These are phyloP conservation scores for Agelastica alni DNA, from an alignment of 2,888 invertebrate species.

Conservation along the genomic window DNA sequence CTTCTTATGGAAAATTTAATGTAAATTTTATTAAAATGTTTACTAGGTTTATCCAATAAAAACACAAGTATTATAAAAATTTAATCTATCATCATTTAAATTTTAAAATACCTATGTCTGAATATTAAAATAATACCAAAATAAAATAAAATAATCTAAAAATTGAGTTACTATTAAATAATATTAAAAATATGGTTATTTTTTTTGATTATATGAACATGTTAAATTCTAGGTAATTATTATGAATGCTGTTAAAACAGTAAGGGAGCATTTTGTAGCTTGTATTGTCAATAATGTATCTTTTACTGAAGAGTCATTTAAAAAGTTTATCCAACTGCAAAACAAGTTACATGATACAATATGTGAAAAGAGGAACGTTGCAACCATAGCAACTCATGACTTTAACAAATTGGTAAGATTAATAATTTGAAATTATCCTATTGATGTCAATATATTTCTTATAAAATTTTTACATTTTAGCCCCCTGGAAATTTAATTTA, in stretches of 20 bases:
- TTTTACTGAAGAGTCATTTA: constrained; percentile 65
- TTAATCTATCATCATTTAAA: no score
- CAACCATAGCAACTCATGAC: constrained; percentile 86
- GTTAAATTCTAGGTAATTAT: constrained; percentile 39
- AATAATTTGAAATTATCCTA: neutral
- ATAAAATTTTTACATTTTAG: constrained; percentile 32
- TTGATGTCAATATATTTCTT: neutral
- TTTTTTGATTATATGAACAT: no score
- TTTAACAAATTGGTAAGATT: constrained; percentile 61
- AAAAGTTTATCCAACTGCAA: constrained; percentile 79
- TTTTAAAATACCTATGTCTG: no score
- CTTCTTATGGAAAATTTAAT: no score
- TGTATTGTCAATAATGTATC: constrained; percentile 70
- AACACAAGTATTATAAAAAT: no score
- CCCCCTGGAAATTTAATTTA: constrained; percentile 64
- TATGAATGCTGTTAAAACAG: constrained; percentile 58
- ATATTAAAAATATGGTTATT: no score
- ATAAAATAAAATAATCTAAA: no score
- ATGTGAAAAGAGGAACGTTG: constrained; percentile 76
- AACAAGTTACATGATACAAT: constrained; percentile 75
- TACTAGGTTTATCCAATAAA: no score
- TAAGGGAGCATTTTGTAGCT: constrained; percentile 74
- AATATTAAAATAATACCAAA: no score
- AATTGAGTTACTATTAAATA: no score
- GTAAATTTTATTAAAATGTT: no score